Evolutionary conservation across 2,888 invertebrate genomes (phyloP), one percentile per base, ranked within the genome.

Genomic region (Gymnosoma rotundatum): DNA sequence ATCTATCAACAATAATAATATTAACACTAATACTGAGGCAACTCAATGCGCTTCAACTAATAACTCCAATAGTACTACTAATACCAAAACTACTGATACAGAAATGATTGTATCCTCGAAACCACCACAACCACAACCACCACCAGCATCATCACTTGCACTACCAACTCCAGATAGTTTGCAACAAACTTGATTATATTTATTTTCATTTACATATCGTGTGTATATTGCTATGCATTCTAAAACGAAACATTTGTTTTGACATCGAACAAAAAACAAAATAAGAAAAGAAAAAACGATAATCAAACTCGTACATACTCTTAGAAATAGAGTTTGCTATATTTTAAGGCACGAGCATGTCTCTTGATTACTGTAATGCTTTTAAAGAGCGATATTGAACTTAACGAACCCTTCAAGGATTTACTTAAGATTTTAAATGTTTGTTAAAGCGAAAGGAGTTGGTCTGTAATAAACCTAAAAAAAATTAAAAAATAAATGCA

Each of bases 31-130:
- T 86, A 87, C 87, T 83, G 88, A 87, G 84, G 64, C 75, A 76
- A 84, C 72, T 78, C 63, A 69, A 72, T 69, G 61, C 80, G 85
- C 78, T 76, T 60, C 82, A 63, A 82, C 67, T 72, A 80, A 79
- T 74, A 72, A 72, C 61, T 81, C 61, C 69, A 75, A 70, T 61
- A 74, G 61, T 74, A 60, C 63, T 73, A 83, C 54, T 72, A 78
- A 74, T 82, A 80, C 69, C 73, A 86, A 85, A 67, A 74, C 78
- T 73, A 38, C 60, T 72, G 56, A 81, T 54, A 60, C 63, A 87
- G 89, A 88, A 86, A 74, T 87, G 86, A 88, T 56, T 58, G 66
- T 56, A 75, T 50, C 88, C 88, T 87, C 21, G 48, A 14, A 56
- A 69, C 9, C 60, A 75, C 21, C 88, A 88, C 87, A 7, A 48